These are phyloP conservation scores for Chaetoderma sp. DNA, from an alignment of 2,888 invertebrate species.

Conservation along the genomic window DNA sequence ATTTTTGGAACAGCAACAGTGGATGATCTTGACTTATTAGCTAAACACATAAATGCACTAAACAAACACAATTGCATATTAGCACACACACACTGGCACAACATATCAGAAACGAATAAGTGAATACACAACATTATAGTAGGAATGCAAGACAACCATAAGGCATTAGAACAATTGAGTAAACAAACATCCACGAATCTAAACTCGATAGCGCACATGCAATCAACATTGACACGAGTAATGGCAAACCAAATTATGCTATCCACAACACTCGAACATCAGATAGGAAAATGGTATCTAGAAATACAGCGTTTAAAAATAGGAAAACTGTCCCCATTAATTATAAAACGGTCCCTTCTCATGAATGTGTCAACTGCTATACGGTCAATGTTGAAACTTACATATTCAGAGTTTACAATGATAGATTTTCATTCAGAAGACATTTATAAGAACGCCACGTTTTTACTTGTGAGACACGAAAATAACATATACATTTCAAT, in stretches of 20 bases:
- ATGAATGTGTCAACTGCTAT: neutral
- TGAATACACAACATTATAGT: neutral
- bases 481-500: neutral
- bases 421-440: neutral
- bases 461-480: neutral
- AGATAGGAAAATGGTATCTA: neutral
- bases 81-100: neutral
- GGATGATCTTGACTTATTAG: constrained; percentile 11
- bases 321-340: neutral
- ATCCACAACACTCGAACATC: neutral
- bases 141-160: neutral
- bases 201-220: too few species aligned
- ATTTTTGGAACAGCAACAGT: constrained; percentile 9
- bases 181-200: too few species aligned
- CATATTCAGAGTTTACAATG: neutral
- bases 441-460: neutral
- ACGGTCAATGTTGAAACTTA: neutral
- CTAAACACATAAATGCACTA: constrained; percentile 3
- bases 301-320: neutral
- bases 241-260: too few species aligned
- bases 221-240: too few species aligned
- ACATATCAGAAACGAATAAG: neutral
- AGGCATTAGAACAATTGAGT: neutral
- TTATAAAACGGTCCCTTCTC: neutral
- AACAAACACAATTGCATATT: neutral